Percentiles rank a stretch among this genome's conserved stretches.
Conservation (phyloP, 2,797 vertebrate genomes). For the Thamnophis elegans region DNA sequence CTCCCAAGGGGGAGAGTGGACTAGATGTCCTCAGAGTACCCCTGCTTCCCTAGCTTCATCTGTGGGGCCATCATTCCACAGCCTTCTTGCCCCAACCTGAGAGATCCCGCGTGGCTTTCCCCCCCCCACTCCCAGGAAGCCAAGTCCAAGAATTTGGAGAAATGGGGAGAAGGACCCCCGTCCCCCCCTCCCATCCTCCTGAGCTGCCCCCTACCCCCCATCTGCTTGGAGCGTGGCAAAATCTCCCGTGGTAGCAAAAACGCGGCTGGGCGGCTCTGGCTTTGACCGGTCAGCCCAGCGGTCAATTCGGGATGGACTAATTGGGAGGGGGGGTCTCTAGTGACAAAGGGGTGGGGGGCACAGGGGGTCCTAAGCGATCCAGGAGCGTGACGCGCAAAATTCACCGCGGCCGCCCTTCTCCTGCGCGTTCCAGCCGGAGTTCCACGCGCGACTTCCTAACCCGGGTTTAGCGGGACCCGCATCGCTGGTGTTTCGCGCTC, state of each 20-base stretch:
- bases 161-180: not conserved
- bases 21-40: not conserved
- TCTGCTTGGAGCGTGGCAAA: not conserved
- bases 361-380: fast-evolving
- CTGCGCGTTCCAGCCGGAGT: not conserved
- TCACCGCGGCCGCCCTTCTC: not conserved
- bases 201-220: not conserved
- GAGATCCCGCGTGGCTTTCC: not conserved
- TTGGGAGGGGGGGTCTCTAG: not conserved
- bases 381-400: not conserved
- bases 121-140: not conserved
- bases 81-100: not conserved
- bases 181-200: no score
- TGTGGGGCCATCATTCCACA: not conserved
- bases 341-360: no score
- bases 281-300: not conserved
- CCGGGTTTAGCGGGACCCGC: not conserved
- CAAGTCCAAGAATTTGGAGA: not conserved
- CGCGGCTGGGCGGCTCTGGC: not conserved
- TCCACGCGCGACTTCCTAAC: not conserved
- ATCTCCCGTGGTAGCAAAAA: not conserved
- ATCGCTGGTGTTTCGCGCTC: not conserved
- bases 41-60: not conserved
- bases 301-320: not conserved
- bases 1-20: not conserved